Evolutionary conservation across 1,140 invertebrate genomes (phyloP).

Genomic region (Bombus terrestris): DNA sequence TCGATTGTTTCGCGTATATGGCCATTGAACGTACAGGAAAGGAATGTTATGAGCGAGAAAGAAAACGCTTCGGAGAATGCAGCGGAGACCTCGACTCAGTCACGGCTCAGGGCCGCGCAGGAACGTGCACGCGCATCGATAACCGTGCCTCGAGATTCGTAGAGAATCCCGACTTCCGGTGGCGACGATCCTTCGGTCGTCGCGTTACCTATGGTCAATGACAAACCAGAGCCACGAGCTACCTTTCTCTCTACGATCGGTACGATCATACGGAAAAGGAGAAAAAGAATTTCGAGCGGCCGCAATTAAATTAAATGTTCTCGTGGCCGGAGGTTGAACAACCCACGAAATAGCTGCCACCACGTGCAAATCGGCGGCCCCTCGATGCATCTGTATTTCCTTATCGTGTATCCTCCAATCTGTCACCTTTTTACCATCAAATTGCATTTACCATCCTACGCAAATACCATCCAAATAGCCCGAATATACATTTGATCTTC

Average conservation of each 20-base stretch:
- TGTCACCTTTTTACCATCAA: background rate
- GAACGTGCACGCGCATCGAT: constrained; percentile 62
- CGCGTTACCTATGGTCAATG: constrained; percentile 80
- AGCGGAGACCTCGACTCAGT: constrained; percentile 23
- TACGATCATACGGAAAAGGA: constrained; percentile 12
- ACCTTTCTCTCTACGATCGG: constrained; percentile 68
- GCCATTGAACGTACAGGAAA: constrained; percentile 3
- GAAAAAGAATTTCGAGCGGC: constrained; percentile 37
- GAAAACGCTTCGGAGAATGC: constrained; percentile 5
- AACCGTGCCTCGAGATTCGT: constrained; percentile 25
- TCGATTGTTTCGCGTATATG: background rate
- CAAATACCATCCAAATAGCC: background rate
- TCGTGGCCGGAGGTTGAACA: constrained; percentile 27
- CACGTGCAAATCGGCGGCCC: constrained; percentile 35
- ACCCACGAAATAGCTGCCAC: constrained; percentile 31
- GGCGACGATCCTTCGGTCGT: constrained; percentile 56
- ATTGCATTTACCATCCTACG: background rate
- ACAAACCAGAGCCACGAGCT: constrained; percentile 83
- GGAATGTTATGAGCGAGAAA: background rate
- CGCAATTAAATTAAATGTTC: background rate
- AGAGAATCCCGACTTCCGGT: constrained; percentile 41
- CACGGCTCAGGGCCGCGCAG: constrained; percentile 61
- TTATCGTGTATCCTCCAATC: background rate
- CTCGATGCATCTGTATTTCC: constrained; percentile 33
- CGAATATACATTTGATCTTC: no score